These are phyloP conservation scores for Caranx melampygus DNA, from an alignment of 2,113 vertebrate genomes.

Conservation along the genomic window DNA sequence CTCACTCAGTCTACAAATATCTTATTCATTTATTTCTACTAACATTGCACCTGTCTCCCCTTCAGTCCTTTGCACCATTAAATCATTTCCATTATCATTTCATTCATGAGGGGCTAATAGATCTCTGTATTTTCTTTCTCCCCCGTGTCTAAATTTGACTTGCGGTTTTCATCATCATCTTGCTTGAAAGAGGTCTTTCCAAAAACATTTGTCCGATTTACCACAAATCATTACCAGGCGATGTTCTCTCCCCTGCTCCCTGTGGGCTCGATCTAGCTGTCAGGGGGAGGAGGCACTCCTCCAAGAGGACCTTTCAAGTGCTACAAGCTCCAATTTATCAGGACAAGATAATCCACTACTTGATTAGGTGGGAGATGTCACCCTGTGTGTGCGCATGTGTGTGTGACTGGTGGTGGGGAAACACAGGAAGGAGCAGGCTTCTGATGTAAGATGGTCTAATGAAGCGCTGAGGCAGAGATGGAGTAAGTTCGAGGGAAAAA, in stretches of 20 bases:
- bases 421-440: constrained; percentile 47
- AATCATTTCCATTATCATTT: not conserved
- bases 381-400: constrained; percentile 62
- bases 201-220: constrained; percentile 85
- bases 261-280: constrained; percentile 81
- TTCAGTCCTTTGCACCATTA: not conserved
- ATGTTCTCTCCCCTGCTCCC: constrained; percentile 76
- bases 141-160: not conserved
- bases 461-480: constrained; percentile 67
- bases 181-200: constrained; percentile 70
- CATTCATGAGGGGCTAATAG: not conserved
- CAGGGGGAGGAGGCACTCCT: constrained; percentile 73
- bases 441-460: constrained; percentile 72
- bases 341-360: constrained; percentile 86
- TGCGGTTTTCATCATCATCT: constrained; percentile 64
- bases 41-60: not conserved
- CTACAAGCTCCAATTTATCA: constrained; percentile 85
- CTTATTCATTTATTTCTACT: not conserved
- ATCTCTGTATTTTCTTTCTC: not conserved
- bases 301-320: constrained; percentile 82
- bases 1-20: not conserved
- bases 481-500: constrained; percentile 60
- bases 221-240: constrained; percentile 85
- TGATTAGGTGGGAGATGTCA: constrained; percentile 85
- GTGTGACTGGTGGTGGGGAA: constrained; percentile 40